Evolutionary conservation across 2,797 vertebrate species (phyloP), one percentile per base, ranked within the genome.

Genomic region (Luscinia megarhynchos): DNA sequence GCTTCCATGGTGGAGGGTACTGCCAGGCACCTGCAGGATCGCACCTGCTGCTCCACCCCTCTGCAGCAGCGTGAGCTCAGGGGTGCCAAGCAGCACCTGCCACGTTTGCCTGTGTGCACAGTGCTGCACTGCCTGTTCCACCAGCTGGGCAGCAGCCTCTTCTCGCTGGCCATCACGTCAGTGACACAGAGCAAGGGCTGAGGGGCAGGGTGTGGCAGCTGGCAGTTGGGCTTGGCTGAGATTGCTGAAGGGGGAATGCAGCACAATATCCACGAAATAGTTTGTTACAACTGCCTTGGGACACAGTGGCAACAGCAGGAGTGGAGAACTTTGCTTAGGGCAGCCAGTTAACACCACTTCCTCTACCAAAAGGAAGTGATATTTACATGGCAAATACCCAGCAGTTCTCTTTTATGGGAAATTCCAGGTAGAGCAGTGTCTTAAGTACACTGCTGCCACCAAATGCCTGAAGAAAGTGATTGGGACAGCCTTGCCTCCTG

Each of bases 161-260:
- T 45, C 64, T 34, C 2, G 2, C 24, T 0, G 0, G 16, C 51
- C 46, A 30, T 22, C 57, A 2, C 0, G 0, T 32, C 12, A 3
- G 17, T 0, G 1, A 5, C 45, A 21, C 57, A 5, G 4, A 48
- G 45, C 34, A 76, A 63, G 4, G 51, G 67, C 55, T 27, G 48
- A 87, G 48, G 50, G 93, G n/a, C 63, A 79, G 66, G 85, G 59
- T 41, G 29, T 38, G 63, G 66, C 59, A 34, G 61, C 4, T 73
- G 55, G 34, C 64, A 63, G 18, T 0, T 20, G 38, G 59, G 24
- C 62, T n/a, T 58, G 54, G 66, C 55, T 45, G 3, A 23, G 3
- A 6, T 30, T 53, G 9, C 43, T 9, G 2, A 68, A 67, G 29
- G 26, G 22, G 9, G 19, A 70, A 30, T 5, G 15, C 15, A 36